Base-by-base conservation (phyloP, 2,797 vertebrate genomes). In the Thamnophis elegans region DNA sequence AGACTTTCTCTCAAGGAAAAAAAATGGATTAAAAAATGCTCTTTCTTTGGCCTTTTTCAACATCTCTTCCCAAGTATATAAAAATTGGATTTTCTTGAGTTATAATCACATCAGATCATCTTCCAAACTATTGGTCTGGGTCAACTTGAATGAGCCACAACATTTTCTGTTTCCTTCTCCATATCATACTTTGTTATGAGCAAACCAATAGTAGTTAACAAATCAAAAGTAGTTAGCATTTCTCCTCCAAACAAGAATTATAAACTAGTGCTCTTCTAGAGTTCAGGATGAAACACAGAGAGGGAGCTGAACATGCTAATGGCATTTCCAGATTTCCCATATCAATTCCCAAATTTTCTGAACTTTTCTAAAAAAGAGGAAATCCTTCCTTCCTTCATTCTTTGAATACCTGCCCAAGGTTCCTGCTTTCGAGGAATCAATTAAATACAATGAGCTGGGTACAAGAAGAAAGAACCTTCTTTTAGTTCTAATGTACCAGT, bases 11-110 rank as follows among this genome's bases (percentile, higher is more conserved):
- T 90, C 55, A 9, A 32, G 88, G 62, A 73, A 87, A 32, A 78
- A 32, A 65, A 93, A 89, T 55, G 22, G 25, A 85, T 53, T 8
- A 82, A 56, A 59, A 78, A 42, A 82, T 86, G 60, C 18, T 87
- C 60, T 94, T 36, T 65, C 85, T 95, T 5, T 93, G 85, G 65
- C 25, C 47, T 65, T 53, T 62, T 73, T 55, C 36, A 85, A 58
- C 53, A 11, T 22, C 92, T 90, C 88, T 51, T 26, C 88, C 87
- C 95, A 1, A 58, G 36, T 4, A 88, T 91, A 9, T 20, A 88
- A 73, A 86, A 85, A 42, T 82, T 16, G 88, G 85, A 53, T 94
- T 95, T 93, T 82, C 2, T 92, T 89, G 47, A 54, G 36, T 8
- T 47, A 20, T 55, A 54, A 25, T 89, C n/a, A 60, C 5, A 85